A percentile compares a stretch with the other conserved stretches of the same genome.
These are phyloP conservation scores for Rhinolophus ferrumequinum DNA, from an alignment of 2,113 vertebrate genomes.

Conservation along the genomic window DNA sequence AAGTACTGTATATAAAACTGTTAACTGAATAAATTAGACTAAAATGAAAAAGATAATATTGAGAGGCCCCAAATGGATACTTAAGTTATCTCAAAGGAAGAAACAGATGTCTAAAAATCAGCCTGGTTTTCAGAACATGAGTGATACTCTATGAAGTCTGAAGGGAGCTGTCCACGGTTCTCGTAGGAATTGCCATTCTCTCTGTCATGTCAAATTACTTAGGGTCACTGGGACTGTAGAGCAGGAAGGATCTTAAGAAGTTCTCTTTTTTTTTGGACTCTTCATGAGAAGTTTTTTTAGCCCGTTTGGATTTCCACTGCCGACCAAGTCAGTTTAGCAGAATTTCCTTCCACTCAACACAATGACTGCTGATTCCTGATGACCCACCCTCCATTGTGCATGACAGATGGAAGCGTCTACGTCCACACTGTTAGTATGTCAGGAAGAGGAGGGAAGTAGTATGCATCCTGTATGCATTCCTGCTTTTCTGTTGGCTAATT, in stretches of 20 bases:
- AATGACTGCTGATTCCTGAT: fast-evolving
- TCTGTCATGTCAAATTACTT: neutral
- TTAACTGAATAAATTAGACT: constrained; percentile 30
- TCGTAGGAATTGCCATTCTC: neutral
- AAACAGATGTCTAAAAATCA: neutral
- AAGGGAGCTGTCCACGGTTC: neutral
- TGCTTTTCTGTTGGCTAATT: neutral
- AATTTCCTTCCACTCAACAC: neutral
- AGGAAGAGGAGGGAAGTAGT: neutral
- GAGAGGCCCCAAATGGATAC: neutral
- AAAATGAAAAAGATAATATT: constrained; percentile 9
- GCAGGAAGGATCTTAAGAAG: neutral
- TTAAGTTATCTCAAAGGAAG: neutral
- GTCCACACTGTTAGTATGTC: fast-evolving
- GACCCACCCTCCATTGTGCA: fast-evolving
- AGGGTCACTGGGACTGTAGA: neutral
- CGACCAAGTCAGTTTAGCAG: neutral
- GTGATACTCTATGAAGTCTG: neutral
- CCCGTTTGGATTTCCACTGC: neutral
- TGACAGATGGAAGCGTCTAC: no score
- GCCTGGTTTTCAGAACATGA: neutral
- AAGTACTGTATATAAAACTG: neutral
- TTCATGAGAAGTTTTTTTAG: neutral
- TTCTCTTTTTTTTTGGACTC: neutral
- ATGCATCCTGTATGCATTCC: neutral